phyloP scores from a whole-genome alignment of 1,140 invertebrate genomes.

The Pseudomyrmex cubaensis region DNA sequence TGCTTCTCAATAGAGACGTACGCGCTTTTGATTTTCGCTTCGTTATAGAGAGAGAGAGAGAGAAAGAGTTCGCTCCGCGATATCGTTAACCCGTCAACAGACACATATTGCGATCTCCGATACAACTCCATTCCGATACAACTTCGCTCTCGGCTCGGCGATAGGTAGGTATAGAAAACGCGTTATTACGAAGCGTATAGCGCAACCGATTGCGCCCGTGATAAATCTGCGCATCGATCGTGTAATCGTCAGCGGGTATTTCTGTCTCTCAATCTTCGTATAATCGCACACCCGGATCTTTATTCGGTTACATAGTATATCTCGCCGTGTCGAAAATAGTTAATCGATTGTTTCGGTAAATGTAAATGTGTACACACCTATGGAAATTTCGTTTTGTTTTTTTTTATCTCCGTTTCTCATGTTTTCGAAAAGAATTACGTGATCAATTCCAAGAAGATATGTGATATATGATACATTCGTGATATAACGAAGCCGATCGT shows the following conservation, averaged over 20 bases:
- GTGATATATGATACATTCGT: background rate
- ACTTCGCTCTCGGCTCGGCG: background rate
- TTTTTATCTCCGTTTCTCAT: background rate
- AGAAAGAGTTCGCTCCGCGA: background rate
- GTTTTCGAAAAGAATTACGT: background rate
- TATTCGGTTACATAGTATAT: background rate
- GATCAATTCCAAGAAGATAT: background rate
- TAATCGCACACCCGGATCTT: background rate
- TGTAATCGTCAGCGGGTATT: slow-evolving; percentile 7
- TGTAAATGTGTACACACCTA: background rate
- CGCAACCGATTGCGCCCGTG: background rate
- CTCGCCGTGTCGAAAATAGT: background rate
- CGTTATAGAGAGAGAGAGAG: slow-evolving; percentile 1
- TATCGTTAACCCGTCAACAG: slow-evolving; percentile 21
- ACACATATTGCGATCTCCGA: slow-evolving; percentile 16
- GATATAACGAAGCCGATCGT: background rate
- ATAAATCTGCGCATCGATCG: slow-evolving; percentile 11
- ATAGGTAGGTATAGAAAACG: slow-evolving; percentile 19
- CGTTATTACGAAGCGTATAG: background rate
- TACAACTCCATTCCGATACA: background rate
- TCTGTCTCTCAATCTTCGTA: background rate
- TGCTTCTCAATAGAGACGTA: slow-evolving; percentile 36
- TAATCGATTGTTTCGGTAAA: background rate
- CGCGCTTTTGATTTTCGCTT: slow-evolving; percentile 38
- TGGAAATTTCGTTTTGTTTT: background rate